Percentiles rank a stretch among this genome's conserved stretches.
These are phyloP conservation scores for Intellagama lesueurii DNA, from an alignment of 2,797 vertebrate genomes.

Conservation along the genomic window DNA sequence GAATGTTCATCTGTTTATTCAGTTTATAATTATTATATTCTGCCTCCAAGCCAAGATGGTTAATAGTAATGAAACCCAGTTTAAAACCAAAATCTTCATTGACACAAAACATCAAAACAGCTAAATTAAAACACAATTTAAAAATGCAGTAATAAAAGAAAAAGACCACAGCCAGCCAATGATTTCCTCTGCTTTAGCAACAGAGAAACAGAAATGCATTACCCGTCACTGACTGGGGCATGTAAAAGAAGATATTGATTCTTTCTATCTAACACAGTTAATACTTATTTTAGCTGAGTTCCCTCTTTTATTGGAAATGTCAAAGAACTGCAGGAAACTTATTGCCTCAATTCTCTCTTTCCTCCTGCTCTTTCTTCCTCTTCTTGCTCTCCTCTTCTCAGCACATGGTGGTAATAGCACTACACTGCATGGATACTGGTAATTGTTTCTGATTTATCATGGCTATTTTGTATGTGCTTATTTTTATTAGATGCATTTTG, in stretches of 20 bases:
- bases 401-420: neutral
- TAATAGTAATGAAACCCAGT: too few relatives aligned
- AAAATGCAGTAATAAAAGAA: too few relatives aligned
- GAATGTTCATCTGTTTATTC: too few relatives aligned
- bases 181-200: neutral
- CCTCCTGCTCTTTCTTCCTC: too few relatives aligned
- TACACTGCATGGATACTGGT: neutral
- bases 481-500: neutral
- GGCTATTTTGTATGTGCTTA: neutral
- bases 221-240: neutral
- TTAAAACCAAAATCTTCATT: too few relatives aligned
- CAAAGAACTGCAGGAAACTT: neutral
- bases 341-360: neutral
- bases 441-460: neutral
- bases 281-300: neutral
- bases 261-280: neutral
- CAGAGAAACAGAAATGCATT: neutral
- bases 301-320: neutral
- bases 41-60: too few relatives aligned
- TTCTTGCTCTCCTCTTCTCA: neutral
- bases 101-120: too few relatives aligned
- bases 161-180: too few relatives aligned
- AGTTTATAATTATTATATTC: too few relatives aligned
- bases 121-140: too few relatives aligned
- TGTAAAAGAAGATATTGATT: neutral